Evolutionary conservation across 2,888 invertebrate genomes (phyloP), one percentile per base, ranked within the genome.

Genomic region (Ctena decussata): DNA sequence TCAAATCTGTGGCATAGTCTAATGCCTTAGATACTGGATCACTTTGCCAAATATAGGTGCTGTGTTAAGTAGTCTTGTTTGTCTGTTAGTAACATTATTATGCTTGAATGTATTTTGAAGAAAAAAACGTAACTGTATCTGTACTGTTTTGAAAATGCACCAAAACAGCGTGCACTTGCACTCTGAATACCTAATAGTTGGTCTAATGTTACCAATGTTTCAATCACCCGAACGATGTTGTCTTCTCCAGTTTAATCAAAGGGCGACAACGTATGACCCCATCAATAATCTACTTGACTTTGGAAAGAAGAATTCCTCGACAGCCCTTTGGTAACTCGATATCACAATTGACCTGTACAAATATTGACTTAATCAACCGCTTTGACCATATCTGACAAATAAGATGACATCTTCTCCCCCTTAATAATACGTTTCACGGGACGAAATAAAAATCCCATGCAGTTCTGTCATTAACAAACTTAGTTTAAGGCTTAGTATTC

Each of bases 331-430:
- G 72, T 41, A 72, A 72, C 46, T 39, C 46, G 72, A 72, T 72
- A 39, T 27, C n/a, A 21, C 18, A 18, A 24, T 72, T 46, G 46
- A 32, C 39, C 32, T 72, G 44, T 18, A 35, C 27, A 72, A 72
- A 72, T 72, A 72, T 72, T 72, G 72, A 72, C 72, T 72, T 41
- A 27, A 72, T 72, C 72, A 72, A 72, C 8, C 72, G 30, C 44
- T 72, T 72, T 72, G 72, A 72, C 72, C 72, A 35, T 30, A 24
- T 44, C 72, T 46, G 72, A 72, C 72, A 72, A 46, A 41, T 65
- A 46, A 41, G 30, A 41, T 72, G 72, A 72, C 72, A 41, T 72
- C 72, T 72, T 72, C 41, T 30, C 30, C 3, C 41, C 41, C 27
- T 72, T 41, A 72, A 72, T 72, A 72, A 72, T 44, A 30, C 72